Evolutionary conservation across 2,888 invertebrate species (phyloP).

Genomic region (Leptura quadrifasciata): DNA sequence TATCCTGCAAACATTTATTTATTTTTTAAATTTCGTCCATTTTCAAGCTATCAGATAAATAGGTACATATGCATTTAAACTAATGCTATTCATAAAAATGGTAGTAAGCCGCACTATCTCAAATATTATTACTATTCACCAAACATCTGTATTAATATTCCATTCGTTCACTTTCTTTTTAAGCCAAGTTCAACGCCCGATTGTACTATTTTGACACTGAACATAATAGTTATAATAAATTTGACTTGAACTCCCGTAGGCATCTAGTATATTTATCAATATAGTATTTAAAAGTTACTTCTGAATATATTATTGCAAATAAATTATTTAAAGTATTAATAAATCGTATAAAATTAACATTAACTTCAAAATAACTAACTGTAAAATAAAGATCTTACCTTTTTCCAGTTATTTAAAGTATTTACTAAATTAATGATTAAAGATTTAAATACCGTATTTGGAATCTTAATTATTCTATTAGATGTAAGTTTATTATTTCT

Average conservation of each 20-base stretch:
- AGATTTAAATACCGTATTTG: not conserved
- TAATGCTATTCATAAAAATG: too few relatives aligned
- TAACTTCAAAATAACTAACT: not conserved
- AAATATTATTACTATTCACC: not conserved
- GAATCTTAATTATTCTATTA: not conserved
- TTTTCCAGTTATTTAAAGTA: not conserved
- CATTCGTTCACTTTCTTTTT: not conserved
- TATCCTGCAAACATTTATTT: too few relatives aligned
- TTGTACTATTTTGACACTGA: not conserved
- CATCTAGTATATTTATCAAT: not conserved
- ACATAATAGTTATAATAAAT: not conserved
- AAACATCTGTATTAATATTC: constrained; percentile 7
- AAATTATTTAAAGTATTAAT: not conserved
- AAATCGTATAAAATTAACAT: not conserved
- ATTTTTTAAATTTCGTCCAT: too few relatives aligned
- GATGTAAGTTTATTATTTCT: not conserved
- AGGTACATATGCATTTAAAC: too few relatives aligned
- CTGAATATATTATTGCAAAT: not conserved
- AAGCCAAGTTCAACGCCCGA: not conserved
- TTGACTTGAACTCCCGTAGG: not conserved
- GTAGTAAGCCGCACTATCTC: not conserved
- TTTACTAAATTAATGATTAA: not conserved
- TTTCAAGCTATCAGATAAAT: too few relatives aligned
- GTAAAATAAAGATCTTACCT: not conserved
- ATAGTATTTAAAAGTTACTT: not conserved